Conservation (phyloP, 1,140 invertebrate species). For the Xylocopa sonorina region DNA sequence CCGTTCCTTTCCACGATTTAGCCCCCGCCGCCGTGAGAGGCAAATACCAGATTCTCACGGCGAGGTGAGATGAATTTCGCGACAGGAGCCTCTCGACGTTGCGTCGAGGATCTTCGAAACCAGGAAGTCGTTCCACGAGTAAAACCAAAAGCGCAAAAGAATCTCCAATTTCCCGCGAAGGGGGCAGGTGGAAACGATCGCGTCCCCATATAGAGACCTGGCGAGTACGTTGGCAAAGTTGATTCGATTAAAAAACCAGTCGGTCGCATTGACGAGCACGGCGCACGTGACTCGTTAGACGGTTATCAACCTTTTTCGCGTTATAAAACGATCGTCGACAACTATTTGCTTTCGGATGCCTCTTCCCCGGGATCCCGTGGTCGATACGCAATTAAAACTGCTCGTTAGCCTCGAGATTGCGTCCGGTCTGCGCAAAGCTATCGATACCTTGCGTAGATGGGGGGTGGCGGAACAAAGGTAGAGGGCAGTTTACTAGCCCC, state of each 20-base stretch:
- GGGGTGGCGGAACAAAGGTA: slow-evolving; percentile 1
- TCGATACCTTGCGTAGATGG: slow-evolving; percentile 27
- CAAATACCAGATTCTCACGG: not conserved
- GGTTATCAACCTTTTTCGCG: slow-evolving; percentile 15
- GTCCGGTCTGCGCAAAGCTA: slow-evolving; percentile 4
- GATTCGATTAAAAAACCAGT: not conserved
- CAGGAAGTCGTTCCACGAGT: too few species aligned
- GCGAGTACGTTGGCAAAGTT: not conserved
- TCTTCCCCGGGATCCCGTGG: slow-evolving; percentile 5
- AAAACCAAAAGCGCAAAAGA: too few species aligned
- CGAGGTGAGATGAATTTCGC: not conserved
- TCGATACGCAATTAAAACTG: slow-evolving; percentile 58
- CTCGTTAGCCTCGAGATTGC: slow-evolving; percentile 50
- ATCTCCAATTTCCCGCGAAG: too few species aligned
- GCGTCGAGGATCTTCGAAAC: too few species aligned
- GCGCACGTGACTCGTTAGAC: slow-evolving; percentile 8
- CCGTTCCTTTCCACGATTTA: slow-evolving; percentile 38
- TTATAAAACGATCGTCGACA: not conserved
- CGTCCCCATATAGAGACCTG: too few species aligned
- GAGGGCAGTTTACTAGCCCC: not conserved
- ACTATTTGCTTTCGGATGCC: slow-evolving; percentile 15
- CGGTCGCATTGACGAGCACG: not conserved
- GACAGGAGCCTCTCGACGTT: too few species aligned
- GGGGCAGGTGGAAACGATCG: too few species aligned
- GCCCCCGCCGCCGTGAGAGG: not conserved